Evolutionary conservation across 2,888 invertebrate genomes (phyloP), one percentile per base, ranked within the genome.

Genomic region (Apotomis betuletana): DNA sequence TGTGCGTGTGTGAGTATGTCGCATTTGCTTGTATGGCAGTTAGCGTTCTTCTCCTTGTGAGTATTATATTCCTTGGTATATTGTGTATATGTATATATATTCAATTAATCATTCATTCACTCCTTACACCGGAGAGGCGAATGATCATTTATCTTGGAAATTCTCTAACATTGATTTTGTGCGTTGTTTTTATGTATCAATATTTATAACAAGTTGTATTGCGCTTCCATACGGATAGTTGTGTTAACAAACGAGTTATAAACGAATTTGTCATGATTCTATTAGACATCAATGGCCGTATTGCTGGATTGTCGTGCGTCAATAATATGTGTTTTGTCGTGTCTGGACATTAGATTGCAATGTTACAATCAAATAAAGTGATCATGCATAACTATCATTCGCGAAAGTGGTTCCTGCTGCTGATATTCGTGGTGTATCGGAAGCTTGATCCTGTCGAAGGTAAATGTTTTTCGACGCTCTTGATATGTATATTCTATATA

Each of bases 271-370:
- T 15, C 58, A 83, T 84, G 84, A 85, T 86, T 78, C 67, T 82
- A 80, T 78, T 83, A 82, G 74, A 81, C 80, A 79, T 78, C 85
- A 90, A 91, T 91, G 90, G 90, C 88, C 85, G 87, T 89, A 81
- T 85, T 79, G 77, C 79, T 81, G 79, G 76, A 85, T 81, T 88
- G 85, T 59, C 72, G 72, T 68, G 67, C 72, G 46, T 86, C 85
- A 86, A 82, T 89, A 87, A 78, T 82, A 84, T 83, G 84, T 87
- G 84, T 89, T 88, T 86, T 83, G 77, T 79, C 81, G 78, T 82
- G 80, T 81, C 76, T 78, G 79, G 83, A 82, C 77, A 83, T 57
- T 87, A 84, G 80, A 81, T 83, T 82, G 79, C 80, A 74, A 91
- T 91, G 91, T 85, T 88, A 84, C 74, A 81, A 69, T 77, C 75